These are phyloP conservation scores for Oncopeltus fasciatus DNA, from an alignment of 1,140 invertebrate species.

Conservation along the genomic window DNA sequence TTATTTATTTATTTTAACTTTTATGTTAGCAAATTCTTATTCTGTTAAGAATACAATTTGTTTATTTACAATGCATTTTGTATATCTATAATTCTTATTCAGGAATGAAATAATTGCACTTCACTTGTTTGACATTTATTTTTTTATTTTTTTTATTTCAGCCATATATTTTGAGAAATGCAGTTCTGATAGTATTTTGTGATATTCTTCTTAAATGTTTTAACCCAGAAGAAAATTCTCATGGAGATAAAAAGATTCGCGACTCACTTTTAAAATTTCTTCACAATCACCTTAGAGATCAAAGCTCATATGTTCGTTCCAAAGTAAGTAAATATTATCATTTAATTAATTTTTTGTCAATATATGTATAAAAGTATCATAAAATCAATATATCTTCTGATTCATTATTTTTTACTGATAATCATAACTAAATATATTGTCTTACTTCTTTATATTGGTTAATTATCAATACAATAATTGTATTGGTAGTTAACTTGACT, in stretches of 20 bases:
- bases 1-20: too few species aligned
- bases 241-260: constrained; percentile 45
- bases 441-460: too few species aligned
- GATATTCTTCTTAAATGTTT: constrained; percentile 48
- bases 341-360: too few species aligned
- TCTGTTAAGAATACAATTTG: too few species aligned
- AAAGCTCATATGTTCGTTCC: constrained; percentile 66
- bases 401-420: neutral
- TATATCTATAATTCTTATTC: too few species aligned
- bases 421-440: neutral
- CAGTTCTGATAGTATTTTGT: constrained; percentile 61
- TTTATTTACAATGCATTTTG: too few species aligned
- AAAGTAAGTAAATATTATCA: constrained; percentile 35
- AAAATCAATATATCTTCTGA: neutral
- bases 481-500: too few species aligned
- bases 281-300: constrained; percentile 67
- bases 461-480: too few species aligned
- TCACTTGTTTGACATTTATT: constrained; percentile 22
- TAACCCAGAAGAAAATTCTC: constrained; percentile 48
- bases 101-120: too few species aligned
- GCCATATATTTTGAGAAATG: constrained; percentile 66
- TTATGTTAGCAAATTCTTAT: too few species aligned
- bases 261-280: constrained; percentile 58
- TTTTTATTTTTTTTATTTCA: constrained; percentile 31
- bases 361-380: too few species aligned